Evolutionary conservation across 1,140 invertebrate species (phyloP).

Genomic region (Popillia japonica): DNA sequence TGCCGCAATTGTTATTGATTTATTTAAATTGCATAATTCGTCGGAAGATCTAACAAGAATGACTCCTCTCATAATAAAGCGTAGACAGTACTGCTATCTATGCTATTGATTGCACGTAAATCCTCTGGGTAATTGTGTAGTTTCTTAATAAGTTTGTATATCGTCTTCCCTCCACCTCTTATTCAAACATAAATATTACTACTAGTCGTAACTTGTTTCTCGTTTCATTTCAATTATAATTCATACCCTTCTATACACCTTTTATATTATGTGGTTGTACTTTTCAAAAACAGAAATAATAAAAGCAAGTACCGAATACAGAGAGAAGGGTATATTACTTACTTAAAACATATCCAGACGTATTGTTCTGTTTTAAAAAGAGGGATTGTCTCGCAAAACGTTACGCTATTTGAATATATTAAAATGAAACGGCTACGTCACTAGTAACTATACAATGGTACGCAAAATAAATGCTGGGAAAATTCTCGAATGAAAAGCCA

Average conservation of each 20-base stretch:
- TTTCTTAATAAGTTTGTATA: no score
- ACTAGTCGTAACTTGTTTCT: no score
- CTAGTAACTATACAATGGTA: neutral
- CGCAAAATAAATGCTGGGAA: neutral
- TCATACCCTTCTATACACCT: neutral
- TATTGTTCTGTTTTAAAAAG: conserved; percentile 7
- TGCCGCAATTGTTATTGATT: no score
- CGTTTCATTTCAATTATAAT: no score
- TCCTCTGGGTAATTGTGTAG: no score
- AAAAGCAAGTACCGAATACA: neutral
- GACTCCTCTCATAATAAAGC: no score
- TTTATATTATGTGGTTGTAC: neutral
- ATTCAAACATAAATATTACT: no score
- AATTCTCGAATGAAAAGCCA: neutral
- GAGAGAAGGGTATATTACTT: conserved; percentile 19
- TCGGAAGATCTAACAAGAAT: no score
- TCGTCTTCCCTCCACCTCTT: no score
- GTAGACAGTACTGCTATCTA: no score
- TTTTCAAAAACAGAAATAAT: neutral
- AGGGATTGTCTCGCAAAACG: conserved; percentile 1
- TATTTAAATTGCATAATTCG: no score
- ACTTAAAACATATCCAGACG: neutral
- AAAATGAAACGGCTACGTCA: neutral
- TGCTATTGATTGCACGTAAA: no score
- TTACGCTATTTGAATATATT: conserved; percentile 33